Evolutionary conservation across 2,113 vertebrate genomes (phyloP).

Genomic region (Bubo scandiacus): DNA sequence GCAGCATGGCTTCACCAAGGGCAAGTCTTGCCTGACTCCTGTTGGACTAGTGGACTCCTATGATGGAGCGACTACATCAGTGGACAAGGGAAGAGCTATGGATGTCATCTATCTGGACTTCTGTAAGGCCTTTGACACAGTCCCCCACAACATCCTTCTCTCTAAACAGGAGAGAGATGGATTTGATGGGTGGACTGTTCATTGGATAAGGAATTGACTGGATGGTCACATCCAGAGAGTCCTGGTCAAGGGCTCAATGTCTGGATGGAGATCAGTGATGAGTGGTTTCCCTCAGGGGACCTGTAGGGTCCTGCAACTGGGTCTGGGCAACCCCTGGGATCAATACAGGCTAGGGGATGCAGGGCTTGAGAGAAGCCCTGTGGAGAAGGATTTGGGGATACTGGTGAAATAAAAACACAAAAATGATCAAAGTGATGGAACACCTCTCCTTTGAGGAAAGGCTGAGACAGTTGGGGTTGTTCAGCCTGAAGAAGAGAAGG

Average conservation of each 20-base stretch:
- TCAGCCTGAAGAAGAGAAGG: not conserved
- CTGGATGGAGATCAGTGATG: accelerated
- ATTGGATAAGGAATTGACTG: not conserved
- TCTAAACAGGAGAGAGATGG: not conserved
- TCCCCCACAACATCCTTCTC: not conserved
- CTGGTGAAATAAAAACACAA: not conserved
- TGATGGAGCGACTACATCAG: not conserved
- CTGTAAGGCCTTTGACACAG: not conserved
- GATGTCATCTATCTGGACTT: not conserved
- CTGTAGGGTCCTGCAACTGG: not conserved
- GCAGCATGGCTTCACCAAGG: not conserved
- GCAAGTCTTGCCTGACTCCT: not conserved
- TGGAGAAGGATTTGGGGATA: not conserved
- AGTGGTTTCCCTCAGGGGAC: not conserved
- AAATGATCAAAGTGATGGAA: not conserved
- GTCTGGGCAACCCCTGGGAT: accelerated
- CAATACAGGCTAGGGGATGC: too few relatives aligned
- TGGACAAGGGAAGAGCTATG: not conserved
- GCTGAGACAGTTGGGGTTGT: not conserved
- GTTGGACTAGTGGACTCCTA: too few relatives aligned
- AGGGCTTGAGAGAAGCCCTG: not conserved
- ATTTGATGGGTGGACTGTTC: not conserved
- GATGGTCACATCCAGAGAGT: not conserved
- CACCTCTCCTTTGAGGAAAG: not conserved
- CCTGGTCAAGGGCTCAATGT: not conserved